Base-by-base conservation (phyloP, 2,888 invertebrate genomes). In the Gandaritis pyraliata region DNA sequence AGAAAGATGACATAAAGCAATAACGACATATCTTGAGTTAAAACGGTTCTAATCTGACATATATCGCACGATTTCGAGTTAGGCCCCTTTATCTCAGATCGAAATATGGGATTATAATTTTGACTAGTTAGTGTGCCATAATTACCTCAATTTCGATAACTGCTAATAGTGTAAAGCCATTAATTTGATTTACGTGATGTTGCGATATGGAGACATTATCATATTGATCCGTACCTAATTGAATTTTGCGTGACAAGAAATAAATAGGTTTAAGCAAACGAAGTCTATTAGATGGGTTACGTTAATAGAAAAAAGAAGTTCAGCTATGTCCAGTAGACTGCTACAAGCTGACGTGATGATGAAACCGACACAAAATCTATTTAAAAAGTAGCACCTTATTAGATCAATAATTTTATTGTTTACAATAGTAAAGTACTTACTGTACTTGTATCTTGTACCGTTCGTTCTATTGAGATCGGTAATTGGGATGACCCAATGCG, bases 401-500 rank as follows among this genome's bases (percentile, higher is more conserved):
- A n/a, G n/a, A n/a, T n/a, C n/a, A n/a, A n/a, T n/a, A n/a, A n/a
- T n/a, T 47, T 8, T 30, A 8, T 47, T 47, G 13, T 47, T 29
- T 5, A n/a, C 30, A 30, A 8, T 13, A 47, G 0, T 33, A 23
- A 23, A 23, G 23, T 23, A 23, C 23, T 23, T n/a, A 30, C 18
- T 33, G n/a, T 15, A 23, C 30, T 43, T 33, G 53, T 47, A 10
- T 46, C 23, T 16, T 47, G 29, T 29, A 47, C 12, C 13, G 7
- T 45, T 45, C 49, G n/a, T 38, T 58, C 23, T 46, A 51, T 50
- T 38, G 57, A 39, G 38, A 38, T n/a, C 46, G 8, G 45, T 51
- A 58, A 58, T 58, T 51, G 58, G 50, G 5, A 18, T 13, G 12
- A 45, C 23, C 38, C 51, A 38, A 58, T 52, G 39, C 47, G 7